Evolutionary conservation across 1,140 invertebrate species (phyloP).

Genomic region (Ceratosolen solmsi): DNA sequence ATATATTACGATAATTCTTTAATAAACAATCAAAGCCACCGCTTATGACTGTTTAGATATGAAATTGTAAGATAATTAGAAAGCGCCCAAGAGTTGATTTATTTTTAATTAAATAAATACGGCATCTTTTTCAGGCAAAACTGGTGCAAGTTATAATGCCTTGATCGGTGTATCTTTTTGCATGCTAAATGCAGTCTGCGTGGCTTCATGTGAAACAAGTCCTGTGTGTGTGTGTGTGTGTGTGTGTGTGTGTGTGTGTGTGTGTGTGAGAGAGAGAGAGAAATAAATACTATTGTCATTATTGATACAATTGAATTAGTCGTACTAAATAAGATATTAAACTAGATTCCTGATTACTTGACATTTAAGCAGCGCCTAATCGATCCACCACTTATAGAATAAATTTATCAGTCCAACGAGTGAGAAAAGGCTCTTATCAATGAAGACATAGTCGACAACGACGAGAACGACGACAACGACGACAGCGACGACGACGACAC

Average conservation of each 20-base stretch:
- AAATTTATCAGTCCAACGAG: conserved; percentile 16
- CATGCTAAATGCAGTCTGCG: not conserved
- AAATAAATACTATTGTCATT: not conserved
- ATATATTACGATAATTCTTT: not conserved
- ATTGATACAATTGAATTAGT: conserved; percentile 25
- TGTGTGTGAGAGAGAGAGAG: too few species aligned
- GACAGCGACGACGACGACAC: too few species aligned
- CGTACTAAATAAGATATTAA: conserved; percentile 29
- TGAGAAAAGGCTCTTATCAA: too few species aligned
- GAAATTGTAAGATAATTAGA: not conserved
- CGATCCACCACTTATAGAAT: not conserved
- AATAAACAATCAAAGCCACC: not conserved
- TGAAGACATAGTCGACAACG: too few species aligned
- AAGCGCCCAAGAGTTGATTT: not conserved
- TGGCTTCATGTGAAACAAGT: not conserved
- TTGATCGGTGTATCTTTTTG: not conserved
- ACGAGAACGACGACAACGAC: too few species aligned
- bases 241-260: too few species aligned
- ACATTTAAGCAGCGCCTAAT: not conserved
- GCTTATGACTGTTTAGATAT: not conserved
- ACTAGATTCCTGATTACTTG: not conserved
- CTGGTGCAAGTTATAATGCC: not conserved
- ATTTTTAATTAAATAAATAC: conserved; percentile 5
- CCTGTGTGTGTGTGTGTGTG: too few species aligned
- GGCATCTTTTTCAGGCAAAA: not conserved